A percentile compares a stretch with the other conserved stretches of the same genome.
These are phyloP conservation scores for Peucedramus taeniatus DNA, from an alignment of 2,113 vertebrate species.

Conservation along the genomic window DNA sequence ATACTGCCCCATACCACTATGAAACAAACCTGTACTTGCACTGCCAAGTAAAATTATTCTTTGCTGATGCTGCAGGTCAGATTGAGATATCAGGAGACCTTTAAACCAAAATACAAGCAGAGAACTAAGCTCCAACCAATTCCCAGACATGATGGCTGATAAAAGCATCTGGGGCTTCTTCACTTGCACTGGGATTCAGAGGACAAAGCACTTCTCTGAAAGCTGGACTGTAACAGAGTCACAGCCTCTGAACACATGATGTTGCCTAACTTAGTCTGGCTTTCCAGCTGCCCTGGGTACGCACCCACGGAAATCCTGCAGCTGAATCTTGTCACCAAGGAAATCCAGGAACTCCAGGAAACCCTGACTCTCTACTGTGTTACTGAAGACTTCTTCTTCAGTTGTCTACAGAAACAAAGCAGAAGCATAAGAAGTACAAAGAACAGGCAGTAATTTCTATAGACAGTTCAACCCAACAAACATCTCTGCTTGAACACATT, in stretches of 20 bases:
- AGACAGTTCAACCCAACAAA: neutral
- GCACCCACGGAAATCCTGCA: slow-evolving; percentile 85
- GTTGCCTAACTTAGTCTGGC: neutral
- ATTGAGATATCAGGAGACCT: neutral
- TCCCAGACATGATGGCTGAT: neutral
- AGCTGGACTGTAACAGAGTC: neutral
- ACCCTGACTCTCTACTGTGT: slow-evolving; percentile 83
- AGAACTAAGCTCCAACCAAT: neutral
- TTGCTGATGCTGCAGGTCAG: neutral
- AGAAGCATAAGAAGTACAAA: neutral
- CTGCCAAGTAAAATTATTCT: neutral
- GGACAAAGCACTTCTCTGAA: neutral
- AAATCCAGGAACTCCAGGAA: slow-evolving; percentile 85
- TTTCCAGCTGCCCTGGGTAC: neutral
- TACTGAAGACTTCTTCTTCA: slow-evolving; percentile 86
- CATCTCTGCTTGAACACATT: neutral
- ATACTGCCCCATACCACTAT: neutral
- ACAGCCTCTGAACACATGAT: fast-evolving
- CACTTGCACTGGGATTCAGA: neutral
- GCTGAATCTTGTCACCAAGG: slow-evolving; percentile 81
- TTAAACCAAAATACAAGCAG: neutral
- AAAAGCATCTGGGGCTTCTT: neutral
- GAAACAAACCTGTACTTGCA: neutral
- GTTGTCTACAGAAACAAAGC: slow-evolving; percentile 71
- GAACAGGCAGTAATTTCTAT: neutral